Base-by-base conservation (phyloP, 2,888 invertebrate genomes). In the Flexamia atlantica region DNA sequence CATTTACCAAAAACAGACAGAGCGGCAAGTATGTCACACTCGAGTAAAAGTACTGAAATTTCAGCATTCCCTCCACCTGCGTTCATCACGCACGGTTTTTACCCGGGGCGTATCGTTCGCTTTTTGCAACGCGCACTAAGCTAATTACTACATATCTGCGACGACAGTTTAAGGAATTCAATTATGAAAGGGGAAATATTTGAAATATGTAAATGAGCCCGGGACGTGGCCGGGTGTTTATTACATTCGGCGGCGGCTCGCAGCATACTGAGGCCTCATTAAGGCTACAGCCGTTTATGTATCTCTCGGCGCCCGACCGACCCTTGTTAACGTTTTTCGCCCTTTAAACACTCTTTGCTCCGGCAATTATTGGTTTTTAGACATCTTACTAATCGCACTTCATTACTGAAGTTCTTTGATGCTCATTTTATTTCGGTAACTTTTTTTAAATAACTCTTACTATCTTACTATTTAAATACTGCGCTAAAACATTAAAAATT, bases 121-220 rank as follows among this genome's bases (percentile, higher is more conserved):
- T 64, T 28, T 64, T 28, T 64, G 64, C 28, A 14, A 46, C 46
- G 46, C 17, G 46, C 46, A 64, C 64, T 64, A 64, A 64, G 64
- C 64, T 64, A 64, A 64, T 64, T 64, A 64, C 64, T 30, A 64
- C 64, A 64, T 64, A 76, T 76, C 40, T 23, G 25, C 53, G 20
- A 36, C 32, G 81, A 81, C 81, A 82, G 72, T 83, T 76, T 76
- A 72, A 74, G 83, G 83, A 83, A 83, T 83, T 74, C 83, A 83
- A 83, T 83, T 79, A 79, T 79, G 81, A 42, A 79, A 83, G 68
- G 60, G 76, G 42, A 83, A 83, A 83, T 79, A 83, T 79, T 76
- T 57, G 60, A 64, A 83, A 83, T 79, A 83, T 79, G 83, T 81
- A 81, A 83, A 79, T 79, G 76, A 83, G 60, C 53, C n/a, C 12